Percentiles rank a stretch among this genome's conserved stretches.
Conservation (phyloP, 2,797 vertebrate species). For the Glossophaga mutica region DNA sequence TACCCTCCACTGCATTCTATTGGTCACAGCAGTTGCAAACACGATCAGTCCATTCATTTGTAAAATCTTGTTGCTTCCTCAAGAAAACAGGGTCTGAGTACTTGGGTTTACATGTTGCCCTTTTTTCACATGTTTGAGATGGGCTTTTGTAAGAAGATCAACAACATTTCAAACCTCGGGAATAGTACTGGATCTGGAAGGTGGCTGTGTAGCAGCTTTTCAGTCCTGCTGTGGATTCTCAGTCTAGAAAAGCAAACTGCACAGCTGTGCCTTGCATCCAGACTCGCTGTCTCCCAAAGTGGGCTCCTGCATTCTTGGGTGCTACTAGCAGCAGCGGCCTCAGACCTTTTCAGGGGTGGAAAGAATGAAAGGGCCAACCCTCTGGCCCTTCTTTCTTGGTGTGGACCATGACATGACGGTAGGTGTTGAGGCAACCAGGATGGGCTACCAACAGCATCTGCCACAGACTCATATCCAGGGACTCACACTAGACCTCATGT, state of each 20-base stretch:
- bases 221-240: too few species aligned
- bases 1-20: neutral
- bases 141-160: neutral
- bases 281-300: neutral
- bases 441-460: neutral
- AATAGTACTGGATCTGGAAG: neutral
- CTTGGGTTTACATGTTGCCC: neutral
- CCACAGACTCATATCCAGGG: neutral
- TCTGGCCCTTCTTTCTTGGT: neutral
- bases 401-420: too few species aligned
- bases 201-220: neutral
- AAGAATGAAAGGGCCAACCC: neutral
- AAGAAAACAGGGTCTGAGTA: neutral
- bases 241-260: neutral
- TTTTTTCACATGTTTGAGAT: neutral
- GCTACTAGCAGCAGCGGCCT: neutral
- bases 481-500: neutral
- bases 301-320: neutral
- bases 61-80: neutral
- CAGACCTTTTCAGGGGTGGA: neutral
- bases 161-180: neutral
- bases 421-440: too few species aligned
- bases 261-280: fast-evolving
- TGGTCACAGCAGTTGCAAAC: neutral
- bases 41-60: neutral